Conservation (phyloP, 2,113 vertebrate species). For the Morone chrysops region DNA sequence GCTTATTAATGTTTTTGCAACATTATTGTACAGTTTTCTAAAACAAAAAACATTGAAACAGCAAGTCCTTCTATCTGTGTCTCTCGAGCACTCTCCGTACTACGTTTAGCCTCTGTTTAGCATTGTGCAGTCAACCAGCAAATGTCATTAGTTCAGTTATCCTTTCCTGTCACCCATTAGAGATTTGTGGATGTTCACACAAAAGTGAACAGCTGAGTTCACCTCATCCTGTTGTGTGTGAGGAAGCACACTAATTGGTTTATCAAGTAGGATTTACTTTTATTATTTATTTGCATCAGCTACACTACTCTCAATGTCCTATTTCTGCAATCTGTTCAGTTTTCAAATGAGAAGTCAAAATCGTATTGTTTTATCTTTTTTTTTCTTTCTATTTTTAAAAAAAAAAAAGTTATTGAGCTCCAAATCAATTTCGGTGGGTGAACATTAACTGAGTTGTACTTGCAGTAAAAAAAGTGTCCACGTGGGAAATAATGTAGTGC, state of each 20-base stretch:
- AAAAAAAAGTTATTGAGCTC: conserved; percentile 3
- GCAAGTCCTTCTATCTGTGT: conserved; percentile 5
- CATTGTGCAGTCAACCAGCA: conserved; percentile 52
- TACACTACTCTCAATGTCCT: not conserved
- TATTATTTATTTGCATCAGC: not conserved
- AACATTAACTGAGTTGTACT: not conserved
- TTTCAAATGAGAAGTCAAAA: conserved; percentile 5
- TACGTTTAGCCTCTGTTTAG: conserved; percentile 39
- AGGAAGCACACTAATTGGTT: conserved; percentile 57
- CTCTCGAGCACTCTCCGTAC: not conserved
- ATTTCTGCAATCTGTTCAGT: not conserved
- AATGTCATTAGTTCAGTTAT: conserved; percentile 71
- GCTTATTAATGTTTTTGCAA: too few species aligned
- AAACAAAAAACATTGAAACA: not conserved
- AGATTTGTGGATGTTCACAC: conserved; percentile 51
- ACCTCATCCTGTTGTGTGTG: conserved; percentile 48
- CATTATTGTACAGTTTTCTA: too few species aligned
- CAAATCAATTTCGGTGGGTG: not conserved
- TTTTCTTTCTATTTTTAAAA: not conserved
- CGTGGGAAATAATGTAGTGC: conserved; percentile 11
- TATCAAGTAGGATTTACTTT: conserved; percentile 42
- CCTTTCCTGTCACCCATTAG: conserved; percentile 44
- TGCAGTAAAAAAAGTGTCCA: not conserved
- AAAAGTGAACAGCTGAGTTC: conserved; percentile 43
- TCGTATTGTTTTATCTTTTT: not conserved